A percentile compares a stretch with the other conserved stretches of the same genome.
Evolutionary conservation across 1,140 invertebrate genomes (phyloP).

Genomic region (Papilio machaon): DNA sequence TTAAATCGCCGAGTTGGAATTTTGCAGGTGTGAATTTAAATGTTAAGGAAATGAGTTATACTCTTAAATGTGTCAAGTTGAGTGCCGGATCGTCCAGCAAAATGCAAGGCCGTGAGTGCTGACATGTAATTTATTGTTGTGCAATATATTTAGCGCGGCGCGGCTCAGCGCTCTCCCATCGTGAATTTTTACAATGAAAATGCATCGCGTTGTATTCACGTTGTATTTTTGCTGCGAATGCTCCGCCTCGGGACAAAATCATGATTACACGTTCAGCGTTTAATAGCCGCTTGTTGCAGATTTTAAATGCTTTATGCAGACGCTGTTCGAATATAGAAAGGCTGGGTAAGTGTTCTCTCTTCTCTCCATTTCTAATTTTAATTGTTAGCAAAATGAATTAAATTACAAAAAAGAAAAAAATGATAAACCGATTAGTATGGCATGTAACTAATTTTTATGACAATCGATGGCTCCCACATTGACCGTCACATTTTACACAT

Average conservation of each 20-base stretch:
- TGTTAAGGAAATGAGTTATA: slow-evolving; percentile 41
- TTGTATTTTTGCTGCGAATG: slow-evolving; percentile 30
- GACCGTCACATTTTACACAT: too few species aligned
- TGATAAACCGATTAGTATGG: too few species aligned
- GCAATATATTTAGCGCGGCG: slow-evolving; percentile 32
- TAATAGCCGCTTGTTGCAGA: slow-evolving; percentile 30
- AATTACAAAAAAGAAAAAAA: too few species aligned
- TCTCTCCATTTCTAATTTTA: not conserved
- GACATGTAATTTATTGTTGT: slow-evolving; percentile 39
- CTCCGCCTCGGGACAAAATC: slow-evolving; percentile 29
- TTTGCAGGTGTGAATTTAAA: slow-evolving; percentile 39
- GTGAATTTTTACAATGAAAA: slow-evolving; percentile 36
- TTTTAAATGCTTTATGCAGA: slow-evolving; percentile 30
- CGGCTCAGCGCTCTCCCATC: slow-evolving; percentile 8
- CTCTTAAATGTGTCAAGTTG: slow-evolving; percentile 40
- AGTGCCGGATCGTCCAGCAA: slow-evolving; percentile 36
- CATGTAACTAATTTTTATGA: too few species aligned
- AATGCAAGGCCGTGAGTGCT: slow-evolving; percentile 36
- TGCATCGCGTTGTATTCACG: slow-evolving; percentile 21
- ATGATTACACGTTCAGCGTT: slow-evolving; percentile 35
- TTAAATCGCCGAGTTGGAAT: slow-evolving; percentile 32
- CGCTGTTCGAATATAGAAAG: not conserved
- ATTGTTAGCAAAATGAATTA: not conserved
- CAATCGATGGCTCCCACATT: too few species aligned
- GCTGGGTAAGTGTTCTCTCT: not conserved